Evolutionary conservation across 2,888 invertebrate genomes (phyloP).

Genomic region (Acrobasis repandana): DNA sequence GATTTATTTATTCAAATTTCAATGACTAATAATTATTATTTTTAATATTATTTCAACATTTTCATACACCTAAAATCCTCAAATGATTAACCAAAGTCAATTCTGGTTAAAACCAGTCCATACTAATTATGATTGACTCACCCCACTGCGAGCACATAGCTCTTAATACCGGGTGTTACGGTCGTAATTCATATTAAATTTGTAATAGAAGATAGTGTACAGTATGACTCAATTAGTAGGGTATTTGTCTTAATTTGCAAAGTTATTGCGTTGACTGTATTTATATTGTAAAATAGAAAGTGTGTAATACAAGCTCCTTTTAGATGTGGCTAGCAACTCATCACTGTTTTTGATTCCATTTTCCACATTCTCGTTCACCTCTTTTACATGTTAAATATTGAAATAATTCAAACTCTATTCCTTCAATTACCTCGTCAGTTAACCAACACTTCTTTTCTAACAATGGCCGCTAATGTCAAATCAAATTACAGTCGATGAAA

Average conservation of each 20-base stretch:
- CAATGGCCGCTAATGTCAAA: conserved; percentile 17
- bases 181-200: conserved; percentile 11
- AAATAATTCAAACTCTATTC: too few species aligned
- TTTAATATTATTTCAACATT: too few species aligned
- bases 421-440: too few species aligned
- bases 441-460: neutral
- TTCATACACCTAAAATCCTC: conserved; percentile 4
- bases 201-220: conserved; percentile 5
- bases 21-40: too few species aligned
- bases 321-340: too few species aligned
- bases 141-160: neutral
- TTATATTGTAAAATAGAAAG: too few species aligned
- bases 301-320: too few species aligned
- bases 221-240: conserved; percentile 1
- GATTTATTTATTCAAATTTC: too few species aligned
- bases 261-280: neutral
- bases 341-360: too few species aligned
- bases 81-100: conserved; percentile 8
- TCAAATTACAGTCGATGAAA: conserved; percentile 24
- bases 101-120: conserved; percentile 4
- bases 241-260: conserved; percentile 13
- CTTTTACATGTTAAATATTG: too few species aligned
- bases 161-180: conserved; percentile 6
- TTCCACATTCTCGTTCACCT: too few species aligned
- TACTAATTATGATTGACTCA: conserved; percentile 15